Percentiles rank a stretch among this genome's conserved stretches.
phyloP scores from a whole-genome alignment of 2,888 invertebrate genomes.

The Pyralis farinalis region DNA sequence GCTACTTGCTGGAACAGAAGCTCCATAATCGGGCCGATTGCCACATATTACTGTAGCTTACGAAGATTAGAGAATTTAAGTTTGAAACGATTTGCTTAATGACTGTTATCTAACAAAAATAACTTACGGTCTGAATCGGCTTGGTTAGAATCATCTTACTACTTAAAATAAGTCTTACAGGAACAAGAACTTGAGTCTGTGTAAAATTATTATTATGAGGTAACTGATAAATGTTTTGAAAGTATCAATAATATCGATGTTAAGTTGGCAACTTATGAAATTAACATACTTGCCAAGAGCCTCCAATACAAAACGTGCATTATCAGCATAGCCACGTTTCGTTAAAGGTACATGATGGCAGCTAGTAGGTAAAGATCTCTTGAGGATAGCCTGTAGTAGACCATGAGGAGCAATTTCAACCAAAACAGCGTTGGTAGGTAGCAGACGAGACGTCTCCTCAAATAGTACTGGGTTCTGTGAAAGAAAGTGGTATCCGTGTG shows the following conservation, averaged over 20 bases:
- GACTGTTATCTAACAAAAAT: too few species aligned
- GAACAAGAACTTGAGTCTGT: too few species aligned
- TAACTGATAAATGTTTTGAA: too few species aligned
- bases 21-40: too few species aligned
- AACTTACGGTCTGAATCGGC: too few species aligned
- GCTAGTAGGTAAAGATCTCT: conserved; percentile 83
- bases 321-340: conserved; percentile 84
- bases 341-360: conserved; percentile 88
- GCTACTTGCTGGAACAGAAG: too few species aligned
- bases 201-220: too few species aligned
- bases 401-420: conserved; percentile 96
- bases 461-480: conserved; percentile 85
- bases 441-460: conserved; percentile 88
- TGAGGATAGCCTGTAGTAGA: conserved; percentile 92
- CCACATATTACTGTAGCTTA: too few species aligned
- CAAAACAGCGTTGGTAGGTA: conserved; percentile 89
- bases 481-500: neutral
- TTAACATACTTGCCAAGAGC: conserved; percentile 83
- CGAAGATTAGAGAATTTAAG: neutral
- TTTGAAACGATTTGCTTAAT: neutral
- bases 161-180: too few species aligned
- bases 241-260: too few species aligned
- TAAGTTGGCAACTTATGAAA: too few species aligned
- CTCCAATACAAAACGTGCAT: conserved; percentile 74
- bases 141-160: too few species aligned